phyloP scores from a whole-genome alignment of 1,140 invertebrate species.

The Apis dorsata region DNA sequence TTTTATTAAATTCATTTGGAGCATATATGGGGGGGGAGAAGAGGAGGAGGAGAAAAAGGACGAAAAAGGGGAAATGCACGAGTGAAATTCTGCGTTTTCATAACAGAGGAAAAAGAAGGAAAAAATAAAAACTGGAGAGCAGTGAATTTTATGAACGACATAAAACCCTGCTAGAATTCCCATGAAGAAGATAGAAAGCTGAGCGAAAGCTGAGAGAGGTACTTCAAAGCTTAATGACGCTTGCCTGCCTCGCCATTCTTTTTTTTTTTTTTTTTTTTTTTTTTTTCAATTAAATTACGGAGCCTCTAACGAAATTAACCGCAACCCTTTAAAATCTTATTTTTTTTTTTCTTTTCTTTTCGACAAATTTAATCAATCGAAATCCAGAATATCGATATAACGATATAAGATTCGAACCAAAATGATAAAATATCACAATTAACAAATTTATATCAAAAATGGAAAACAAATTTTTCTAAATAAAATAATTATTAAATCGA shows the following conservation, averaged over 20 bases:
- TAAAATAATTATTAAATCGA: no score
- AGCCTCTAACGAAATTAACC: no score
- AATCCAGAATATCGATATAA: no score
- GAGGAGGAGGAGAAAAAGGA: neutral
- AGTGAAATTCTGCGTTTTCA: constrained; percentile 5
- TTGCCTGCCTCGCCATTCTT: neutral
- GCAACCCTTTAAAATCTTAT: neutral
- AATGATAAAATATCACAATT: no score
- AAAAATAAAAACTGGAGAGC: neutral
- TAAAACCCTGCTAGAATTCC: constrained; percentile 1
- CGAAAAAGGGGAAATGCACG: neutral
- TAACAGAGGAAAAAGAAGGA: neutral
- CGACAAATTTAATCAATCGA: no score
- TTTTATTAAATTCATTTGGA: neutral
- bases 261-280: neutral
- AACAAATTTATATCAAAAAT: no score
- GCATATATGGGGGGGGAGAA: no score
- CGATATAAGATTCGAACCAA: no score
- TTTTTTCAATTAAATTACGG: neutral
- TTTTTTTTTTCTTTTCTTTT: neutral
- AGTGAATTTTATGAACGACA: constrained; percentile 21
- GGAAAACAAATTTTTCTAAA: no score
- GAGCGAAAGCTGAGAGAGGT: neutral
- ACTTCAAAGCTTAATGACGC: constrained; percentile 21
- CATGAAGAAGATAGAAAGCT: constrained; percentile 8